Percentiles rank a stretch among this genome's conserved stretches.
These are phyloP conservation scores for Aegithalos caudatus DNA, from an alignment of 2,113 vertebrate species.

Conservation along the genomic window DNA sequence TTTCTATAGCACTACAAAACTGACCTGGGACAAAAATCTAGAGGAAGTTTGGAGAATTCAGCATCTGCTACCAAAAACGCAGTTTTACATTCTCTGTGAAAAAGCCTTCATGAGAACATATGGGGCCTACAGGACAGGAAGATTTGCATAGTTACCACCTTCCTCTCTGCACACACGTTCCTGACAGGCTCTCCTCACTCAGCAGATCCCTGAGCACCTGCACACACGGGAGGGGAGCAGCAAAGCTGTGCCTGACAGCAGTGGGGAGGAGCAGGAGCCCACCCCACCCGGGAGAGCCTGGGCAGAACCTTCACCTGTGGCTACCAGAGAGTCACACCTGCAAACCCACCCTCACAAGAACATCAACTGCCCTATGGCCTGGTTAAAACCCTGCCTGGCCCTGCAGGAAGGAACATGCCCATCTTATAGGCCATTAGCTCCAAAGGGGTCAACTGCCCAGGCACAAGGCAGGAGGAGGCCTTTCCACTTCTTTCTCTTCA, in stretches of 20 bases:
- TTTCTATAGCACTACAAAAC: not conserved
- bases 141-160: not conserved
- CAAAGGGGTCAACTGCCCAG: constrained; percentile 14
- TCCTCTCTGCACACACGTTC: not conserved
- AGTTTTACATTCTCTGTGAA: not conserved
- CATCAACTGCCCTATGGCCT: not conserved
- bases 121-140: not conserved
- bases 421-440: constrained; percentile 5
- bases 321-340: not conserved
- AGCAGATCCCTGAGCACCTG: not conserved
- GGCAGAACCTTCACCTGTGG: not conserved
- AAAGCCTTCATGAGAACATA: accelerated
- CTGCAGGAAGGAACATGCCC: not conserved
- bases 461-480: not conserved
- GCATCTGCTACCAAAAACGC: not conserved
- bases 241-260: not conserved
- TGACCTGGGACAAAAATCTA: accelerated
- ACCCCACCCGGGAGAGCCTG: accelerated
- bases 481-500: not conserved
- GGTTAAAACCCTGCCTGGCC: not conserved
- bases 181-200: not conserved
- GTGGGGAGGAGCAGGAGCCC: not conserved
- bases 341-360: not conserved
- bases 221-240: accelerated
- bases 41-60: not conserved